These are phyloP conservation scores for Gymnoscelis rufifasciata DNA, from an alignment of 2,888 invertebrate species.

Conservation along the genomic window DNA sequence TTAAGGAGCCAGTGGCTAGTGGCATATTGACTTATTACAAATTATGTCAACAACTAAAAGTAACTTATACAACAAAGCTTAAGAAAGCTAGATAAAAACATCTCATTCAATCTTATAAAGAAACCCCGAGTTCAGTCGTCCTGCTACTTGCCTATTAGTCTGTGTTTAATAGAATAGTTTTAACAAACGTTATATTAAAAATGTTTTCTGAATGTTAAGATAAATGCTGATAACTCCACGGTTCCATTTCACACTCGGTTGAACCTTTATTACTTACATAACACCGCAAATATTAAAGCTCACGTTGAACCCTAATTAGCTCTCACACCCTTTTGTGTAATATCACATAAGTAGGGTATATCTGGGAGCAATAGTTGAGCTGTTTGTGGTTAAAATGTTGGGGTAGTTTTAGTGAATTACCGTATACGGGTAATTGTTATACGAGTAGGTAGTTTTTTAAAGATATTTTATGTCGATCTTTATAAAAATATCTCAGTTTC, in stretches of 20 bases:
- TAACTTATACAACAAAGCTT: too few relatives aligned
- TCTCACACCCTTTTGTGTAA: constrained; percentile 2
- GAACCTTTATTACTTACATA: constrained; percentile 14
- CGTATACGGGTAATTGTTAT: background rate
- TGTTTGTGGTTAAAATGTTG: background rate
- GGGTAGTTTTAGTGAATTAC: background rate
- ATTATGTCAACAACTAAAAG: too few relatives aligned
- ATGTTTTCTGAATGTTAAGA: background rate
- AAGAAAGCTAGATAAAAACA: too few relatives aligned
- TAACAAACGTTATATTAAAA: too few relatives aligned
- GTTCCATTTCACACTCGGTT: constrained; percentile 12
- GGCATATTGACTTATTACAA: too few relatives aligned
- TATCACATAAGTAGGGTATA: background rate
- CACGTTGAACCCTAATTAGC: constrained; percentile 16
- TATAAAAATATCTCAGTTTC: background rate
- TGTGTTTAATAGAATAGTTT: too few relatives aligned
- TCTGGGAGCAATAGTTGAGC: background rate
- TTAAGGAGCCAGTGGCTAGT: too few relatives aligned
- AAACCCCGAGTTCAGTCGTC: too few relatives aligned
- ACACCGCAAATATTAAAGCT: constrained; percentile 15
- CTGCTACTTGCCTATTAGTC: too few relatives aligned
- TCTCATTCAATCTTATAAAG: too few relatives aligned
- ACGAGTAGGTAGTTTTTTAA: too few relatives aligned
- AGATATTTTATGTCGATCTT: background rate
- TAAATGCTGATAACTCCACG: constrained; percentile 7